Base-by-base conservation (phyloP, 2,888 invertebrate species). In the Coleophora flavipennella region DNA sequence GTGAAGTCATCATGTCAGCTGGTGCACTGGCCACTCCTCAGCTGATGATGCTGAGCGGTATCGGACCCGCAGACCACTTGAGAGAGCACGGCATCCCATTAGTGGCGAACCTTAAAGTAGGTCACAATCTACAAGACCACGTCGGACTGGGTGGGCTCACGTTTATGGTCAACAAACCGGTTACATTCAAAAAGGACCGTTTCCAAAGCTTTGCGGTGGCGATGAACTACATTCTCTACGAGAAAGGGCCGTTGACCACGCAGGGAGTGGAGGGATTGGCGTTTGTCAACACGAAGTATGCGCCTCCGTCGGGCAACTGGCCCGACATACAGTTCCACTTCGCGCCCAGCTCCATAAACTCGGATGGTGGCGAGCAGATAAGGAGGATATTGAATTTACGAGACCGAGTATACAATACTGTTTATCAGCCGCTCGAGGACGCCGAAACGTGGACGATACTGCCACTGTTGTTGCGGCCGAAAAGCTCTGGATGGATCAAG, bases 21-120 rank as follows among this genome's bases (percentile, higher is more conserved):
- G 97, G 97, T 0, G 90, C 97, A 1, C 89, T 98, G 29, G 92
- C 93, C 38, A 91, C 93, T 2, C 96, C 97, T 0, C 96, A 97
- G 56, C 62, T 98, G 13, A 85, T 98, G 49, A 95, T 97, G 95
- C 66, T 97, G 8, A 95, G 95, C 39, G 97, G 97, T 0, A 88
- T 96, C 13, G 95, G 95, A 0, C 94, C 94, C 0, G 87, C 87
- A 2, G 91, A 92, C 10, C 93, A 95, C 60, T 74, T 95, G 3
- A 75, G 86, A 41, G 88, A 91, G 42, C 87, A 91, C 46, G 88
- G 86, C 4, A 93, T 96, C 45, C 91, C 92, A 0, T 87, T 94
- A 0, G 57, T 94, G 8, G 88, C 90, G 1, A 90, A 94, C 66
- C 67, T 93, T 1, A 91, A 91, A 56, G 94, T 95, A 0, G 94